A percentile compares a stretch with the other conserved stretches of the same genome.
Conservation (phyloP, 2,888 invertebrate genomes). For the Chloromyia formosa region DNA sequence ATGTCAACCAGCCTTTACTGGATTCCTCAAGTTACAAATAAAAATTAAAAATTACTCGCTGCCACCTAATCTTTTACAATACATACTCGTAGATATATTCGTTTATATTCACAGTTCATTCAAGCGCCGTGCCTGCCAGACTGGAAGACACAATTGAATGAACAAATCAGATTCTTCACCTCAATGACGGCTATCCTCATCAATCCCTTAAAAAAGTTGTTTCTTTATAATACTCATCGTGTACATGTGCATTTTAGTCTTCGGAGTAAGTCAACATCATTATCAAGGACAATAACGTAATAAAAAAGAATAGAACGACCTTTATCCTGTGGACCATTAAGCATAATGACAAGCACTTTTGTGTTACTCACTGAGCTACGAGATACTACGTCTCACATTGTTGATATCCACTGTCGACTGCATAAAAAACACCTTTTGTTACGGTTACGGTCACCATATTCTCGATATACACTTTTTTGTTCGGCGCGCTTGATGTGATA, state of each 20-base stretch:
- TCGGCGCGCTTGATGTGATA: not conserved
- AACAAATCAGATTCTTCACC: too few relatives aligned
- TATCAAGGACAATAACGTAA: not conserved
- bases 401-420: constrained; percentile 12
- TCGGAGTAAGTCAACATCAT: not conserved
- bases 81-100: too few relatives aligned
- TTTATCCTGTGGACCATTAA: constrained; percentile 25
- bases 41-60: too few relatives aligned
- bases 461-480: not conserved
- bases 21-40: too few relatives aligned
- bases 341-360: constrained; percentile 6
- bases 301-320: constrained; percentile 26
- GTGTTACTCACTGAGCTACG: too few relatives aligned
- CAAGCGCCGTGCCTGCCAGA: too few relatives aligned
- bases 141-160: too few relatives aligned
- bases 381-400: too few relatives aligned
- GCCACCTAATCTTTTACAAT: too few relatives aligned
- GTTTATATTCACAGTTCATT: too few relatives aligned
- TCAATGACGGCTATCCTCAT: not conserved
- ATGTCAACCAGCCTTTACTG: too few relatives aligned
- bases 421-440: constrained; percentile 25
- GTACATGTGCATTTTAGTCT: not conserved
- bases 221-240: not conserved
- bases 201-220: not conserved
- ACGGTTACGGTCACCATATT: not conserved